Base-by-base conservation (phyloP, 2,797 vertebrate genomes). In the Phalloptychus januarius region DNA sequence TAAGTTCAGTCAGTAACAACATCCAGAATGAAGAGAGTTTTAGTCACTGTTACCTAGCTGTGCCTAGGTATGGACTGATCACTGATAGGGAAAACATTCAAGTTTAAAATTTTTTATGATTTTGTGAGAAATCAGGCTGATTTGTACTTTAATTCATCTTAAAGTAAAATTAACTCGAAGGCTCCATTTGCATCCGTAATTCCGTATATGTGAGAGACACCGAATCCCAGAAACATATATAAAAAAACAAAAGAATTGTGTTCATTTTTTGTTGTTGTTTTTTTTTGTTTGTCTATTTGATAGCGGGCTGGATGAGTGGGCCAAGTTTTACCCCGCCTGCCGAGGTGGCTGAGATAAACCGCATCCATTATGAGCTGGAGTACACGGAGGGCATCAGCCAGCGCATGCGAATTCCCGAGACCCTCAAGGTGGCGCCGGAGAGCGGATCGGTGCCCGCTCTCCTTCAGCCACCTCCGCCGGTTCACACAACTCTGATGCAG, bases 371-470 rank as follows among this genome's bases (percentile, higher is more conserved):
- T 88, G 97, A 99, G 85, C 93, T 99, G 93, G 96, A 99, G 13
- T 99, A 99, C 93, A 99, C 97, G 0, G 97, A 98, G 93, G 97
- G 97, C 12, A 99, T 99, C 95, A 99, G 97, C 86, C 98, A 98
- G 93, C 96, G 96, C 83, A 99, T 99, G 98, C 95, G 97, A 83
- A 97, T 99, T 88, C 98, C 98, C 0, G 97, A 99, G 80, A 98
- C 97, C 40, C 96, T 99, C 72, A 97, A 97, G 91, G 96, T 99
- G 58, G 97, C 96, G 75, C 88, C 95, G 33, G 97, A 96, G 77
- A 94, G 95, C 65, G 95, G 95, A 0, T 80, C 89, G 4, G 93
- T 67, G 2, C n/a, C 77, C 72, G 86, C 93, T 77, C 88, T 92
- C 2, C 71, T 76, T 73, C 96, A 96, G 78, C 93, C 95, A 12